Evolutionary conservation across 1,140 invertebrate species (phyloP), one percentile per base, ranked within the genome.

Genomic region (Brachionus rotundiformis): DNA sequence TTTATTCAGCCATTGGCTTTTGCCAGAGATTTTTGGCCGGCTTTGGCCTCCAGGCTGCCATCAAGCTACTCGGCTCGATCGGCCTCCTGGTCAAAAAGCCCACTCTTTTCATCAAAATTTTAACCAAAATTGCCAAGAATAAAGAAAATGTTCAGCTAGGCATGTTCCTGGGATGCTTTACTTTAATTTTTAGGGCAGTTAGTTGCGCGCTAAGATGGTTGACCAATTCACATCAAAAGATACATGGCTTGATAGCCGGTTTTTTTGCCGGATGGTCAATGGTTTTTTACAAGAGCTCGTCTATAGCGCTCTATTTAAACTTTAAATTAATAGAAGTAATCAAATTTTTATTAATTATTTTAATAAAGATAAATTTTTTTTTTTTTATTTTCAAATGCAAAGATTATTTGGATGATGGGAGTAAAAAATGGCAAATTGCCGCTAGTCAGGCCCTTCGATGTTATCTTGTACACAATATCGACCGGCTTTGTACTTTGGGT

Each of bases 401-500:
- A 88, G 87, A 83, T 85, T 82, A 65, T 88, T 54, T 87, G 87
- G 83, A 86, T 87, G 77, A 87, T 86, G 81, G 86, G 86, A 27
- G 86, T 86, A n/a, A 79, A 84, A 3, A 82, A 82, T 13, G 84
- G 84, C 25, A 31, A 83, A 5, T 44, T 88, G 31, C 87, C 87
- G 13, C 84, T 86, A 80, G 84, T 87, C 19, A 83, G 82, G 59
- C 84, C 83, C 83, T 86, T 85, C 65, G 86, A 87, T 75, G 83
- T 85, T 3, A 83, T 93, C 59, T 87, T 94, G n/a, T 94, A 94
- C 85, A 91, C 92, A 75, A 88, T 93, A 83, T 93, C 92, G 82
- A 94, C 93, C 7, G 92, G 93, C 25, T 86, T 93, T 83, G 88
- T 94, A 13, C 94, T 95, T 85, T 93, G 94, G 88, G 91, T 91